phyloP scores from a whole-genome alignment of 1,140 invertebrate species.

The Batillaria attramentaria region DNA sequence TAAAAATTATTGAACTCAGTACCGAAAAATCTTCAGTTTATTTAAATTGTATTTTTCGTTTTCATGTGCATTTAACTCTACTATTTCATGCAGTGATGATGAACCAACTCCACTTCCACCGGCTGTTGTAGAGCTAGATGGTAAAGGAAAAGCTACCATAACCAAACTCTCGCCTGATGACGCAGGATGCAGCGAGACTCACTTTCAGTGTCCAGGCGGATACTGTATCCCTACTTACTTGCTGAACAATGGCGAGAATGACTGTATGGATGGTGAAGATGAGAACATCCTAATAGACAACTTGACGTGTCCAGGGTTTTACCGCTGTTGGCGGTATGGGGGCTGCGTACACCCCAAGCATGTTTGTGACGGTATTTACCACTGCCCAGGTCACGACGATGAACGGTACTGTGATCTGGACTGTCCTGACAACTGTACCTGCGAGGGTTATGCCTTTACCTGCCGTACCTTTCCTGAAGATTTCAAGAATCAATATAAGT shows the following conservation, averaged over 20 bases:
- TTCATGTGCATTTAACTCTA: too few species aligned
- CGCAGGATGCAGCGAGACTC: too few species aligned
- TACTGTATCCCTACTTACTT: background rate
- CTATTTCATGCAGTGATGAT: too few species aligned
- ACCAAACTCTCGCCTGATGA: too few species aligned
- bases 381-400: slow-evolving; percentile 36
- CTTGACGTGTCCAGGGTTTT: slow-evolving; percentile 31
- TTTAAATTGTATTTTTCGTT: too few species aligned
- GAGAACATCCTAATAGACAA: background rate
- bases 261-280: background rate
- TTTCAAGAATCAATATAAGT: too few species aligned
- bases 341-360: slow-evolving; percentile 21
- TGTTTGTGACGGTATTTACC: slow-evolving; percentile 15
- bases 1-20: too few species aligned
- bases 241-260: background rate
- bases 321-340: slow-evolving; percentile 11
- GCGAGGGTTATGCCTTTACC: slow-evolving; percentile 3
- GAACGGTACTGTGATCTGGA: slow-evolving; percentile 28
- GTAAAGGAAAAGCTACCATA: background rate
- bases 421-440: slow-evolving; percentile 44
- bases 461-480: too few species aligned
- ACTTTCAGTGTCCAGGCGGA: background rate
- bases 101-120: too few species aligned
- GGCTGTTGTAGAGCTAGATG: background rate
- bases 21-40: too few species aligned